Evolutionary conservation across 53 echinoderm and acorn worm species (phyloP).

Genomic region (Astropecten irregularis): DNA sequence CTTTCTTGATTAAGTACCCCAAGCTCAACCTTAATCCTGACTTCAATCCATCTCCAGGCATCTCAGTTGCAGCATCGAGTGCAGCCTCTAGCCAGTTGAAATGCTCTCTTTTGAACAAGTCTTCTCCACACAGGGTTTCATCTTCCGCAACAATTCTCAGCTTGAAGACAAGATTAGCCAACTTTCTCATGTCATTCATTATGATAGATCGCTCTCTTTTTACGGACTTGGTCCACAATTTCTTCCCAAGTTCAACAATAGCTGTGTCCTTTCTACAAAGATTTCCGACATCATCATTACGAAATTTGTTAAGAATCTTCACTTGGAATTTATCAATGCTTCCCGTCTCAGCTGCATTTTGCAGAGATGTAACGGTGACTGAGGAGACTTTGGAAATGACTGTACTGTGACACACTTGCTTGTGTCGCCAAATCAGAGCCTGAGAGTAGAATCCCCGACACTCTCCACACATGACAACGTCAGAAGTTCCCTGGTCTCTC

Average conservation of each 20-base stretch:
- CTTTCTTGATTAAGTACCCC: constrained; percentile 7
- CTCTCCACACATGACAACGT: constrained; percentile 1
- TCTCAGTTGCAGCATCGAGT: neutral
- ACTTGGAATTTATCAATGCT: neutral
- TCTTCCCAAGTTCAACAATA: constrained; percentile 10
- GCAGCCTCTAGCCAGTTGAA: neutral
- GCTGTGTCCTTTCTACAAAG: neutral
- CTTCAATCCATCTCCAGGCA: neutral
- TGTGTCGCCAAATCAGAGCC: neutral
- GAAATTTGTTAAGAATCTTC: neutral
- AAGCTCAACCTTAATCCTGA: neutral
- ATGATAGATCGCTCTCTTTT: neutral
- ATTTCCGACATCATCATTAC: neutral
- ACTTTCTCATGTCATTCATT: constrained; percentile 2
- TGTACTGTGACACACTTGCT: neutral
- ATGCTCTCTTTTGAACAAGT: neutral
- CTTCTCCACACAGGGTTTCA: neutral
- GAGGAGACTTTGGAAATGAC: neutral
- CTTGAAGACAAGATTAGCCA: neutral
- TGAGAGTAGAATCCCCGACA: neutral
- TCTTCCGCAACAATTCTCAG: neutral
- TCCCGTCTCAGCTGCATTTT: neutral
- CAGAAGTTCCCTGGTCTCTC: neutral
- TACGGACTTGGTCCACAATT: constrained; percentile 2
- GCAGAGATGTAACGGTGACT: neutral